Percentiles rank a stretch among this genome's conserved stretches.
Conservation (phyloP, 2,797 vertebrate species). For the Poeciliopsis presidionis region DNA sequence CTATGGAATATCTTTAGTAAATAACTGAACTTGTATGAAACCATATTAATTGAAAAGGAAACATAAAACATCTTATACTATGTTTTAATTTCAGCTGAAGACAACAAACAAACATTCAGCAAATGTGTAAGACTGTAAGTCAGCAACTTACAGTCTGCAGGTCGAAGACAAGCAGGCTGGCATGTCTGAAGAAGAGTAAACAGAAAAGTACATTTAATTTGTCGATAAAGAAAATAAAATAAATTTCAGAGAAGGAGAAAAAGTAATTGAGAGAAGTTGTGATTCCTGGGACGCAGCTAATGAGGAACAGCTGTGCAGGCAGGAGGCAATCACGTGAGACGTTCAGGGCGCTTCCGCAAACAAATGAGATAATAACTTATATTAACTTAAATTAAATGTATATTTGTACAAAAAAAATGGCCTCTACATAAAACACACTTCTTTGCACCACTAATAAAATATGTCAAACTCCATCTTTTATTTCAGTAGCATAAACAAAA, state of each 20-base stretch:
- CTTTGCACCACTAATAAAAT: background rate
- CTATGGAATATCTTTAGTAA: too few species aligned
- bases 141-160: background rate
- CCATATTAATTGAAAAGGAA: too few species aligned
- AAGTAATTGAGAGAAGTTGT: background rate
- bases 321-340: slow-evolving; percentile 7
- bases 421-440: background rate
- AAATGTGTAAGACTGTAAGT: background rate
- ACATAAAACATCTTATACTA: too few species aligned
- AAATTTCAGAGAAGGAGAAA: background rate
- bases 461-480: background rate
- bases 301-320: slow-evolving; percentile 14
- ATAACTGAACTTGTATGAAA: too few species aligned
- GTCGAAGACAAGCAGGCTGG: background rate
- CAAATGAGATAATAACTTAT: background rate
- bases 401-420: background rate
- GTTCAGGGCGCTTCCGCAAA: background rate
- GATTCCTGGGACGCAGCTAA: slow-evolving; percentile 2
- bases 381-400: background rate
- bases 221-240: background rate
- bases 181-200: background rate
- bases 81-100: background rate
- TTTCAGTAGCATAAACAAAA: background rate
- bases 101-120: background rate
- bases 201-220: background rate